phyloP scores from a whole-genome alignment of 2,797 vertebrate species.

The Pagetopsis macropterus region DNA sequence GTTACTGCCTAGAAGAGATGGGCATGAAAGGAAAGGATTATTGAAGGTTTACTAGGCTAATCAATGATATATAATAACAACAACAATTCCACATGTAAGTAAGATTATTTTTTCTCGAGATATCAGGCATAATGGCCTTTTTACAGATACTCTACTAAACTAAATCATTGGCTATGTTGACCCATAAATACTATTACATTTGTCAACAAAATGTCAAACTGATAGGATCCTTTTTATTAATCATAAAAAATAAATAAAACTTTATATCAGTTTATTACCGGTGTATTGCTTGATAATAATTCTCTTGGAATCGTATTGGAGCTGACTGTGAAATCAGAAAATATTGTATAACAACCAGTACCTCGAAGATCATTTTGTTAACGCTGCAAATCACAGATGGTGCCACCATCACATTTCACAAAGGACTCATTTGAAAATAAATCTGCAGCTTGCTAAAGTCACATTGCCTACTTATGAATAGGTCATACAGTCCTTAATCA shows the following conservation, averaged over 20 bases:
- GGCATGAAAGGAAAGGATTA: slow-evolving; percentile 13
- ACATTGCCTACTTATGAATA: too few relatives aligned
- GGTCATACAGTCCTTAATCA: too few relatives aligned
- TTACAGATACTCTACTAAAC: background rate
- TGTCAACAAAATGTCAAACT: background rate
- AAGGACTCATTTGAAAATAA: background rate
- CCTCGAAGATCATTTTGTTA: background rate
- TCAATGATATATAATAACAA: background rate
- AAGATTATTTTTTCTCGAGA: background rate
- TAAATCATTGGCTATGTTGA: background rate
- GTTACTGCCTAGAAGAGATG: slow-evolving; percentile 84
- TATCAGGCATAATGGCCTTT: background rate
- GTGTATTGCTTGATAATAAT: too few relatives aligned
- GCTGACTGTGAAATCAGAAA: too few relatives aligned
- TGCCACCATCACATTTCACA: background rate
- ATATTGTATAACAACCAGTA: too few relatives aligned
- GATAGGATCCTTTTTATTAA: too few relatives aligned
- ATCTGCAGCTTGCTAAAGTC: background rate
- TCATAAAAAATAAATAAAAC: too few relatives aligned
- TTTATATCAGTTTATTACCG: too few relatives aligned
- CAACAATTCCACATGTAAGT: background rate
- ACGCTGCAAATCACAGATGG: background rate
- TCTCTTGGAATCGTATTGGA: too few relatives aligned
- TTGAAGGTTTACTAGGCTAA: too few relatives aligned
- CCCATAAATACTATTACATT: background rate